These are phyloP conservation scores for Mellivora capensis DNA, from an alignment of 2,113 vertebrate genomes.

Conservation along the genomic window DNA sequence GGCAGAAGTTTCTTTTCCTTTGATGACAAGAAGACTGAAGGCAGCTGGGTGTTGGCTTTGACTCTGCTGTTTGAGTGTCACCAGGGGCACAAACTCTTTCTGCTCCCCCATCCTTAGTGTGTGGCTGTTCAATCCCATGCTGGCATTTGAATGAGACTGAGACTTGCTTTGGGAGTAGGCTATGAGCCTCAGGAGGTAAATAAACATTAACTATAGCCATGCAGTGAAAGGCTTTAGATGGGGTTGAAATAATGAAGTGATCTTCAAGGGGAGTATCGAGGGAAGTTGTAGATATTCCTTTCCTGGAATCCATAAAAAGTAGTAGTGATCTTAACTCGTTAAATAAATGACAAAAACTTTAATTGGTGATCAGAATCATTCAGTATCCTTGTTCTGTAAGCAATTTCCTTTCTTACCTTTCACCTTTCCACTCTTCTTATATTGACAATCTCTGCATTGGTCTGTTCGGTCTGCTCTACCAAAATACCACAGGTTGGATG, in stretches of 20 bases:
- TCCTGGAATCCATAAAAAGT: neutral
- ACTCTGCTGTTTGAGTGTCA: neutral
- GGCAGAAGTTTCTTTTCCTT: neutral
- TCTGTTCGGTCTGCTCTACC: neutral
- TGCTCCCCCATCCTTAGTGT: neutral
- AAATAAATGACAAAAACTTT: neutral
- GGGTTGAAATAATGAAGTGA: neutral
- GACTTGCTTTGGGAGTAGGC: neutral
- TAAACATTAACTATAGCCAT: neutral
- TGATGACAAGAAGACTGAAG: neutral
- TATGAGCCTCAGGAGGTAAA: neutral
- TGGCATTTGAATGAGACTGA: neutral
- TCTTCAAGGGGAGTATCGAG: neutral
- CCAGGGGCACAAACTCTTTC: neutral
- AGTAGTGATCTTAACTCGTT: neutral
- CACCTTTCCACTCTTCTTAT: neutral
- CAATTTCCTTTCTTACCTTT: neutral
- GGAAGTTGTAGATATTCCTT: neutral
- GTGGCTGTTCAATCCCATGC: neutral
- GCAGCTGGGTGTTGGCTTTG: neutral
- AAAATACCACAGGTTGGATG: neutral
- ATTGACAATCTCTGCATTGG: neutral
- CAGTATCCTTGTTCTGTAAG: neutral
- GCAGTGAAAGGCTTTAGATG: neutral
- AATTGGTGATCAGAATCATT: neutral